A percentile compares a stretch with the other conserved stretches of the same genome.
These are phyloP conservation scores for Stenurella melanura DNA, from an alignment of 2,888 invertebrate species.

Conservation along the genomic window DNA sequence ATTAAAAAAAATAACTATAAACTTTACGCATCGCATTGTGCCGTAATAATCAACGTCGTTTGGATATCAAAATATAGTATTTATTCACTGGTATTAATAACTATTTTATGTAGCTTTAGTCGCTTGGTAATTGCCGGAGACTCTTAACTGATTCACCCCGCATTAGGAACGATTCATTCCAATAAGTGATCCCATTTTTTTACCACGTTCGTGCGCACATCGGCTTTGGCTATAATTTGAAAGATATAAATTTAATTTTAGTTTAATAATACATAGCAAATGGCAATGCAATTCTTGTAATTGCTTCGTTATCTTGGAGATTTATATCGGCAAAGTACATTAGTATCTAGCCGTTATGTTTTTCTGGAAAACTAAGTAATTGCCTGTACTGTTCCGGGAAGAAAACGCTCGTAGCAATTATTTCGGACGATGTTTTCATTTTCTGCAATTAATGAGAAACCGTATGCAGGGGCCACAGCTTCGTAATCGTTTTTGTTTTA, in stretches of 20 bases:
- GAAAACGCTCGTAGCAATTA: slow-evolving; percentile 41
- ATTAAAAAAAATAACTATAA: too few relatives aligned
- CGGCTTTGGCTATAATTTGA: neutral
- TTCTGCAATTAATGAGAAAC: slow-evolving; percentile 37
- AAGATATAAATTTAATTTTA: slow-evolving; percentile 11
- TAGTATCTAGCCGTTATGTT: slow-evolving; percentile 43
- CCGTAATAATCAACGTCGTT: too few relatives aligned
- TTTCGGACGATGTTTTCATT: slow-evolving; percentile 50
- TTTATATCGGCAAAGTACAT: slow-evolving; percentile 46
- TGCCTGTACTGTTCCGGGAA: slow-evolving; percentile 37
- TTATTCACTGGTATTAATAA: too few relatives aligned
- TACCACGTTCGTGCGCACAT: neutral
- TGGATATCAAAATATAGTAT: too few relatives aligned
- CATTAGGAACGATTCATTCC: too few relatives aligned
- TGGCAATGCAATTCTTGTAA: slow-evolving; percentile 34
- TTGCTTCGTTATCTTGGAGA: slow-evolving; percentile 46
- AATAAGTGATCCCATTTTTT: neutral
- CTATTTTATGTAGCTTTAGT: too few relatives aligned
- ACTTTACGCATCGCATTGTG: too few relatives aligned
- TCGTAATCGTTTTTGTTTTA: slow-evolving; percentile 15
- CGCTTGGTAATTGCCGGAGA: too few relatives aligned
- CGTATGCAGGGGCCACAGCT: slow-evolving; percentile 12
- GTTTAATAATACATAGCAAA: neutral
- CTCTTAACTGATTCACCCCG: too few relatives aligned
- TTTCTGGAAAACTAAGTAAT: slow-evolving; percentile 48